Base-by-base conservation (phyloP, 2,888 invertebrate genomes). In the Chymomyza procnemis region DNA sequence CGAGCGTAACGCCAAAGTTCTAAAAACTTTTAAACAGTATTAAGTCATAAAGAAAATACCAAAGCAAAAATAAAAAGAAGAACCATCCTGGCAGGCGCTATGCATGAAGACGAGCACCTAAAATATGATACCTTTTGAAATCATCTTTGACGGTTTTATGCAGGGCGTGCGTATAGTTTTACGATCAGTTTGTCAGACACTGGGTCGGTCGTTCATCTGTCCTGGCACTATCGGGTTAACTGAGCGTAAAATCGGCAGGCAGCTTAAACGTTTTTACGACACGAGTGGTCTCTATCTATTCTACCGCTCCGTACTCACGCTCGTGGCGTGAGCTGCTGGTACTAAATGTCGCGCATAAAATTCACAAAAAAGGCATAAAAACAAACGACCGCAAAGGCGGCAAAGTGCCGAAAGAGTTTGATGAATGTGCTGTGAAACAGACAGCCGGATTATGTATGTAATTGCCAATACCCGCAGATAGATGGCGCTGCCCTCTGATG, bases 81-180 rank as follows among this genome's bases (percentile, higher is more conserved):
- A 64, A 18, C 5, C 52, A 9, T 9, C 34, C 19, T 34, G 47
- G 16, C 71, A 22, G 55, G 41, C 46, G 34, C 47, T 34, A 60
- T 50, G n/a, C 59, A 72, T 71, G 68, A 69, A 50, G 50, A 50
- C n/a, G 50, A 16, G n/a, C n/a, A 18, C 34, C 50, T 50, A n/a
- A 50, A 50, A 77, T 74, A 69, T 41, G 34, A 12, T 41, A 41
- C 12, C 34, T 54, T n/a, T 76, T 57, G 66, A 48, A 75, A 85
- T 78, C 72, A 84, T 75, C 76, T 85, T 74, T 80, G 82, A 73
- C 78, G 78, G 68, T 71, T 75, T 71, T 75, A 76, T 75, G 75
- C 76, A 73, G 81, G 80, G 86, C 82, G 79, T 84, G 12, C 12
- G 84, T 85, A 74, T 85, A 72, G 84, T 83, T 85, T 82, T 85